Conservation (phyloP, 2,797 vertebrate species). For the Pangasius macronema region DNA sequence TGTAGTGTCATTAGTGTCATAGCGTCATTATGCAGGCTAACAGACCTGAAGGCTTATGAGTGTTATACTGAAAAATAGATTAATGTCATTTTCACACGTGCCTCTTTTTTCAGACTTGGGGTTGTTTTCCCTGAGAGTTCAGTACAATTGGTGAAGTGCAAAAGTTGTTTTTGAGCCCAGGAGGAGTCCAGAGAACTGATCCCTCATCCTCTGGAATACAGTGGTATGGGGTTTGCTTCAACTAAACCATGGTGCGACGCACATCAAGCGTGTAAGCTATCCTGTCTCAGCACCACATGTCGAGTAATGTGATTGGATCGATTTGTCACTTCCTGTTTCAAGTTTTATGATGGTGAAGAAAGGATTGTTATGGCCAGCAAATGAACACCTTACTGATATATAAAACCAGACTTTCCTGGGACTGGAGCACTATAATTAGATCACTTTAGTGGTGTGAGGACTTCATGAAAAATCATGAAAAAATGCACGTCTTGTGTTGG, state of each 20-base stretch:
- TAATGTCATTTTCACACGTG: background rate
- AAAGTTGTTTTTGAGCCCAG: background rate
- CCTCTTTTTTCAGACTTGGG: background rate
- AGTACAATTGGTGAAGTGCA: background rate
- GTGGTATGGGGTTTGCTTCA: background rate
- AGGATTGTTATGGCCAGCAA: background rate
- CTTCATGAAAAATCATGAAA: no score
- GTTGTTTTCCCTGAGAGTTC: background rate
- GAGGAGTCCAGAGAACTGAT: background rate
- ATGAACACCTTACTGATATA: background rate
- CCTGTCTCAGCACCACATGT: background rate
- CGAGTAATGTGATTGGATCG: background rate
- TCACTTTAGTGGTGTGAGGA: background rate
- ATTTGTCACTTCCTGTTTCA: background rate
- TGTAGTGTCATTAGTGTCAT: no score
- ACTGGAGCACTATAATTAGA: background rate
- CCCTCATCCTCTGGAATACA: background rate
- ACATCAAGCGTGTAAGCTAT: no score
- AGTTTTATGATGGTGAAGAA: background rate
- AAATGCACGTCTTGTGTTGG: background rate
- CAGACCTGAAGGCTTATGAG: background rate
- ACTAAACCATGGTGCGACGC: background rate
- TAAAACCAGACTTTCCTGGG: background rate
- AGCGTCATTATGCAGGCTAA: background rate
- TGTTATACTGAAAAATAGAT: constrained; percentile 4